Evolutionary conservation across 2,797 vertebrate genomes (phyloP), one percentile per base, ranked within the genome.

Genomic region (Poliocrania exsul): DNA sequence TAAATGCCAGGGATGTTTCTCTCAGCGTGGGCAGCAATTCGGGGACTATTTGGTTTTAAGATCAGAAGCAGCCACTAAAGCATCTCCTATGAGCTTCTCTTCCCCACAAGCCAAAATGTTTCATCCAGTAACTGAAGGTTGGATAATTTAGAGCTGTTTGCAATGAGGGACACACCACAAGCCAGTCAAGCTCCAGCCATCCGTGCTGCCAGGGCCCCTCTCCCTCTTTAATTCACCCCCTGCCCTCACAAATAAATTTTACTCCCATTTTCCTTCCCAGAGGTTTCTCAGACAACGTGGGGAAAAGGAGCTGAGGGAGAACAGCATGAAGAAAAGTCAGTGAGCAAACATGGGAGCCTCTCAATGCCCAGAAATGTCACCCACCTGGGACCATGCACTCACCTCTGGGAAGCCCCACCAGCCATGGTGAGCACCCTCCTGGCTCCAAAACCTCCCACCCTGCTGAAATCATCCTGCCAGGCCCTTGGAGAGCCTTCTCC

Each of bases 351-450:
- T 92, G 90, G 71, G 97, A 97, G 23, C 94, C 91, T 29, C 73
- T 77, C 33, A 79, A 61, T 29, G 21, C n/a, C 78, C 87, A 84
- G 54, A 96, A 87, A 66, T 54, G 62, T 77, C 82, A 65, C 66
- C 81, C 58, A 9, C 84, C 74, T 6, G 95, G 92, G 23, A 88
- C 93, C 61, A 18, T 13, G 38, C 91, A 94, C 87, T 88, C 95
- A 10, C 95, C 97, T 26, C 97, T 69, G 91, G 96, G 15, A 91
- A 44, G 87, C 86, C 16, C 69, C 97, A 11, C 69, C 94, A 62
- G 74, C 88, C 44, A 86, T 23, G 1, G 96, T 95, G 80, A 97
- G 96, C 91, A 74, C 57, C 62, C 31, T 57, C 49, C 24, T 8
- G 13, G 38, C 38, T 62, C 42, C 62, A 54, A 37, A 33, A 15